These are phyloP conservation scores for Drosophila tani DNA, from an alignment of 1,140 invertebrate species.

Conservation along the genomic window DNA sequence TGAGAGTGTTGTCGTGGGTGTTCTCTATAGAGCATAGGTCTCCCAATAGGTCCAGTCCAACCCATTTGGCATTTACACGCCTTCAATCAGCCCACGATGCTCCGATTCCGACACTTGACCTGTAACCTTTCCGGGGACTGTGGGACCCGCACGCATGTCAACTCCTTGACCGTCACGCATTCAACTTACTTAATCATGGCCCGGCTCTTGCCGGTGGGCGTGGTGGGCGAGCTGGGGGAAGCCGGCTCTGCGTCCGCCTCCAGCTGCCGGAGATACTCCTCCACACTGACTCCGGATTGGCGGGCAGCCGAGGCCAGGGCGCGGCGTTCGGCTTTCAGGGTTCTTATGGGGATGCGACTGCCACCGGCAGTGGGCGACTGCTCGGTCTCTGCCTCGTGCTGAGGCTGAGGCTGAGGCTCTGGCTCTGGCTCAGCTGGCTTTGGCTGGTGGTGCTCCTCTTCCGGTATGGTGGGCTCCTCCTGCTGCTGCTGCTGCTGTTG, in stretches of 20 bases:
- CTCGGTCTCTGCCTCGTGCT: background rate
- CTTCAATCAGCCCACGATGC: constrained; percentile 24
- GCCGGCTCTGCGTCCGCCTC: constrained; percentile 30
- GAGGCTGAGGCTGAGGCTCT: background rate
- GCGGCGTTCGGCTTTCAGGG: constrained; percentile 80
- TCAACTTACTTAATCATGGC: constrained; percentile 86
- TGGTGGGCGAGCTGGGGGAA: constrained; percentile 22
- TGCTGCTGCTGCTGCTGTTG: constrained; percentile 60
- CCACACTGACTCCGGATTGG: constrained; percentile 63
- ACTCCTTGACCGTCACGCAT: constrained; percentile 66
- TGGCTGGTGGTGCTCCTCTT: constrained; percentile 32
- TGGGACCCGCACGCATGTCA: constrained; percentile 44
- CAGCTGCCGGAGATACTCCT: constrained; percentile 60
- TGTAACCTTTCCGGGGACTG: constrained; percentile 46
- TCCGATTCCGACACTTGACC: constrained; percentile 40
- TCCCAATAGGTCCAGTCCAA: constrained; percentile 14
- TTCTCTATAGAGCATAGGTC: constrained; percentile 21
- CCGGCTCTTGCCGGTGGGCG: constrained; percentile 89
- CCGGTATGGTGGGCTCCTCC: constrained; percentile 58
- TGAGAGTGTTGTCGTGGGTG: constrained; percentile 37
- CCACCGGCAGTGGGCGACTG: constrained; percentile 49
- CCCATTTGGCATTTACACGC: constrained; percentile 45
- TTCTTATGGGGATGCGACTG: constrained; percentile 83
- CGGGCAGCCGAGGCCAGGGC: constrained; percentile 68
- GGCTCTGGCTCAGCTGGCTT: background rate